A percentile compares a stretch with the other conserved stretches of the same genome.
Evolutionary conservation across 2,888 invertebrate species (phyloP).

Genomic region (Ormyrus rosae): DNA sequence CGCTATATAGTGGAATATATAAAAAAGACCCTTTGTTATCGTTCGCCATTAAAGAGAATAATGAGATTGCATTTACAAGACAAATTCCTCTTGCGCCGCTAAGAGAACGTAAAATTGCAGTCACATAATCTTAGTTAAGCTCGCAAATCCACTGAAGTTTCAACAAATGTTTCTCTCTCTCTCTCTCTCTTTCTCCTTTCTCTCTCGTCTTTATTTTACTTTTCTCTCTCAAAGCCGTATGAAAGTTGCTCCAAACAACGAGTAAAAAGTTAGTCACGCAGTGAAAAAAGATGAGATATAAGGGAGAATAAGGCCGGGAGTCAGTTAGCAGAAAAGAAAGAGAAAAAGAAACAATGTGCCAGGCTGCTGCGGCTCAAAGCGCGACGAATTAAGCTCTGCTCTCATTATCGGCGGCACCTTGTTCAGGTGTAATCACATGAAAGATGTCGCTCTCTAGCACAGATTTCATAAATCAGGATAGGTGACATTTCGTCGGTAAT

Average conservation of each 20-base stretch:
- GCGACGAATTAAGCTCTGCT: neutral
- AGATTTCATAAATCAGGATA: no score
- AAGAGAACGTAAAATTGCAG: constrained; percentile 34
- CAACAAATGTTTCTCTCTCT: neutral
- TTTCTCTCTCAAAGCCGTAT: neutral
- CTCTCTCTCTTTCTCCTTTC: neutral
- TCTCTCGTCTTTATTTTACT: neutral
- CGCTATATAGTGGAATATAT: neutral
- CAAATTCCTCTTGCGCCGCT: constrained; percentile 15
- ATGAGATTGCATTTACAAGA: constrained; percentile 43
- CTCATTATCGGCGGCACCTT: constrained; percentile 19
- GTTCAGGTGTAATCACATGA: neutral
- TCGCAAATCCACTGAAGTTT: constrained; percentile 12
- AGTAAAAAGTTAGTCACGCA: constrained; percentile 20
- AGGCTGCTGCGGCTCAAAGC: neutral
- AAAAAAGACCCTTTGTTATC: constrained; percentile 35
- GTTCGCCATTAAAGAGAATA: constrained; percentile 33
- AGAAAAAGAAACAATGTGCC: no score
- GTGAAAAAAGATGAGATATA: neutral
- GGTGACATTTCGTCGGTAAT: no score
- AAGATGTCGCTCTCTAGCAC: no score
- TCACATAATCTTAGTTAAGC: constrained; percentile 43
- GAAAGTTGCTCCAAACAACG: neutral
- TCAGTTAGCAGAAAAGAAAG: neutral
- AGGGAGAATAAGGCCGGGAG: neutral